Base-by-base conservation (phyloP, 2,888 invertebrate species). In the Ophion obscuratus region DNA sequence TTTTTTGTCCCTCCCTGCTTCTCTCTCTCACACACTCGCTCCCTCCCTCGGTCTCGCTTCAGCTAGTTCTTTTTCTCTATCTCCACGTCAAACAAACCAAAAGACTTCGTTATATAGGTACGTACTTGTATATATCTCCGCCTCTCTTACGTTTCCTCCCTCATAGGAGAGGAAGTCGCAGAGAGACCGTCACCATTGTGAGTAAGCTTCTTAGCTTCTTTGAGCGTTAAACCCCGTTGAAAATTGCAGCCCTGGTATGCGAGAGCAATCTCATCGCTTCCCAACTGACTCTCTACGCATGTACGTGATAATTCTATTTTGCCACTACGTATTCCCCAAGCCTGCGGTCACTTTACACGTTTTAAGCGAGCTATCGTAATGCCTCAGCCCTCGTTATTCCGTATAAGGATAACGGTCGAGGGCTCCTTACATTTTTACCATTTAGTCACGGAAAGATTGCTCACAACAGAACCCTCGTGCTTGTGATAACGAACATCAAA, bases 181-280 rank as follows among this genome's bases (percentile, higher is more conserved):
- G 27, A 31, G 47, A 47, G 73, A 14, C 62, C 47, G 57, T 76
- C 76, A 75, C 85, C 83, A 81, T 87, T 86, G 84, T 36, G 14
- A 73, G 17, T 85, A 86, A 88, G 85, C 86, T 77, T 74, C 88
- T 87, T 84, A 84, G 80, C 82, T 74, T 77, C 66, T 74, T 47
- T 80, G 81, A 83, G 73, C 66, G 84, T 62, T 71, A 47, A 83
- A 40, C 40, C 57, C 66, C 64, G 59, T 47, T 40, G 74, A 79
- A 74, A 83, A 73, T 68, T 24, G 68, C 57, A 68, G 47, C 70
- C 53, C 44, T 40, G 62, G 7, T 57, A 44, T 66, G 53, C 71
- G 20, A 81, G 68, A 84, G 76, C 53, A 75, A 73, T 64, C 62
- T 81, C 81, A 75, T 84, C 62, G 59, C 53, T 81, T 53, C 73